Evolutionary conservation across 64 coral and sea anemone species (phyloP), one percentile per base, ranked within the genome.

Genomic region (Dendronephthya gigantea): DNA sequence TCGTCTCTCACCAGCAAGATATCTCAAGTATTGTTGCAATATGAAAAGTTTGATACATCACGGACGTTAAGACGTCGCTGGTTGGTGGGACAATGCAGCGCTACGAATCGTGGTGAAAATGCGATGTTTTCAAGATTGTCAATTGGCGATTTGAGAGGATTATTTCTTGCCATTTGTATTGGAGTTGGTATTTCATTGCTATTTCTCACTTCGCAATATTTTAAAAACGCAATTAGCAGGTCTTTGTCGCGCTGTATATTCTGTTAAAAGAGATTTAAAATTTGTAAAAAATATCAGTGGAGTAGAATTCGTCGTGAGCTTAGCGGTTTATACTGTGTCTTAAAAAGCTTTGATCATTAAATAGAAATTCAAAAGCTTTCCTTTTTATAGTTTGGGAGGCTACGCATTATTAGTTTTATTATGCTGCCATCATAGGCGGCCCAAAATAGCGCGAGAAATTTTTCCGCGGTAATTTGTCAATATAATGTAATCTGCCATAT

Each of bases 21-120:
- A 69, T 90, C 89, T 2, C 37, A 90, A 39, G 68, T 81, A 22
- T 22, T 90, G 19, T 82, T 55, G 2, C 83, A 51, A 35, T 90
- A 90, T 37, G 48, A 90, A 82, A 22, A 79, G 29, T 74, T 76
- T 23, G 89, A 90, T 43, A 86, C 48, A 52, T 81, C 83, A 28
- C 66, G 84, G 0, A 90, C 50, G 9, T 62, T 90, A 12, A 31
- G 56, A 31, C 38, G 49, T 1, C 68, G 89, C 33, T 90, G 89
- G 89, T 49, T 90, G 22, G 11, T 35, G 37, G 89, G 89, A 2
- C 35, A 84, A 45, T 90, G 83, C 49, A 25, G 50, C 40, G 7
- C 27, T 19, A 52, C 17, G 9, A 10, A 79, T 36, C 7, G 32
- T 79, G 72, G 37, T 5, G 72, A 79, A 34, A 39, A 79, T 6